Base-by-base conservation (phyloP, 2,888 invertebrate genomes). In the Ormia ochracea region DNA sequence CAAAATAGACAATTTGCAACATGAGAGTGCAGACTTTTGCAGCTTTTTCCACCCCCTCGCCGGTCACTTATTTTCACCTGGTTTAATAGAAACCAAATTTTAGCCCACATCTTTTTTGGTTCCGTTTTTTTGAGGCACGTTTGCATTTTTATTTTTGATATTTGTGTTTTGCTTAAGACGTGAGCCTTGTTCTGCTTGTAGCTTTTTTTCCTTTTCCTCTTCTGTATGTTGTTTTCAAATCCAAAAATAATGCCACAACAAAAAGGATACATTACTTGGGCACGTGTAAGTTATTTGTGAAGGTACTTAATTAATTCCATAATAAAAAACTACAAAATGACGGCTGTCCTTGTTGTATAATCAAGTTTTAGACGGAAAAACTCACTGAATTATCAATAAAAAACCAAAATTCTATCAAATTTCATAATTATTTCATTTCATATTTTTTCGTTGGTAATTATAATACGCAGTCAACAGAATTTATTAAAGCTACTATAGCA, bases 251-350 rank as follows among this genome's bases (percentile, higher is more conserved):
- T 81, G 81, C 73, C 84, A 82, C 83, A 82, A 80, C 75, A 81
- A 78, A 87, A 86, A 88, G 89, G 89, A 89, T 89, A 89, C 89
- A 89, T 89, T 89, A 88, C 89, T 82, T 83, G 83, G 85, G 83
- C 89, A 89, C 89, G 89, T 89, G 89, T 83, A 80, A 81, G 82
- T 84, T 87, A 84, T 85, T 86, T 86, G 87, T 84, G n/a, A 83
- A 83, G 85, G 84, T 83, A 86, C 87, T 88, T 89, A 88, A 89
- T 89, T 89, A 89, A 89, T 86, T 88, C 87, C 82, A 86, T 87
- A 87, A 88, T 87, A 88, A 88, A 87, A 79, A 79, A 70, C 66
- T 31, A 48, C 50, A 14, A 61, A 77, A 43, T 65, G 83, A 58
- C 82, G 43, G 68, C 43, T 50, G 43, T 52, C 58, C 48, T 81